Evolutionary conservation across 2,797 vertebrate species (phyloP).

Genomic region (Chloroceryle inda): DNA sequence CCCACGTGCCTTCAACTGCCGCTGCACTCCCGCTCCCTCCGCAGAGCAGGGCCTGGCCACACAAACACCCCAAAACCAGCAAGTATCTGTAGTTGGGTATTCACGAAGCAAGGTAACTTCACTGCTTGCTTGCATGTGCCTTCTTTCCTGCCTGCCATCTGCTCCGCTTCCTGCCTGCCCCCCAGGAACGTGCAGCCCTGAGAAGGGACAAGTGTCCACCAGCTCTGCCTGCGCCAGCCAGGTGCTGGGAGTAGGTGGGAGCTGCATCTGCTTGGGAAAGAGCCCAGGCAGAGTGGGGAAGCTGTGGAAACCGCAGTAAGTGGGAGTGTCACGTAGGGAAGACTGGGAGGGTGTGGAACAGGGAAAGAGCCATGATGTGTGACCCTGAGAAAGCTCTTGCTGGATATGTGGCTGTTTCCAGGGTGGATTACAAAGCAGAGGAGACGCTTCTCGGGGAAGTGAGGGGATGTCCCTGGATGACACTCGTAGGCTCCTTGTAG

Average conservation of each 20-base stretch:
- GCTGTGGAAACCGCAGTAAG: background rate
- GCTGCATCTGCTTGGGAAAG: background rate
- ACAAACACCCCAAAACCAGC: background rate
- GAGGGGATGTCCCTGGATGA: accelerated
- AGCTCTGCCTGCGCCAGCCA: accelerated
- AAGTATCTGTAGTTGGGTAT: background rate
- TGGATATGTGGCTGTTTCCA: background rate
- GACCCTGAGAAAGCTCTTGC: background rate
- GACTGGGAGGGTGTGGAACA: background rate
- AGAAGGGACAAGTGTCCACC: background rate
- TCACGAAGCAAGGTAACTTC: background rate
- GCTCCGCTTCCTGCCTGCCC: background rate
- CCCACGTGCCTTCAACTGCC: background rate
- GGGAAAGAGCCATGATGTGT: background rate
- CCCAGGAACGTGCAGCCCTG: background rate
- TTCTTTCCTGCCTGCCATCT: background rate
- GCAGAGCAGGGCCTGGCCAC: background rate
- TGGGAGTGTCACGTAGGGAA: background rate
- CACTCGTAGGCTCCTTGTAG: background rate
- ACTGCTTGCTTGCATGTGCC: background rate
- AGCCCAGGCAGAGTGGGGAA: background rate
- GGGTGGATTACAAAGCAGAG: accelerated
- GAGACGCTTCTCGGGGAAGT: background rate
- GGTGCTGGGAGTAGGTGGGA: background rate
- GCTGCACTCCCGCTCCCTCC: background rate